A percentile compares a stretch with the other conserved stretches of the same genome.
Conservation (phyloP, 2,797 vertebrate species). For the Lycodopsis pacificus region DNA sequence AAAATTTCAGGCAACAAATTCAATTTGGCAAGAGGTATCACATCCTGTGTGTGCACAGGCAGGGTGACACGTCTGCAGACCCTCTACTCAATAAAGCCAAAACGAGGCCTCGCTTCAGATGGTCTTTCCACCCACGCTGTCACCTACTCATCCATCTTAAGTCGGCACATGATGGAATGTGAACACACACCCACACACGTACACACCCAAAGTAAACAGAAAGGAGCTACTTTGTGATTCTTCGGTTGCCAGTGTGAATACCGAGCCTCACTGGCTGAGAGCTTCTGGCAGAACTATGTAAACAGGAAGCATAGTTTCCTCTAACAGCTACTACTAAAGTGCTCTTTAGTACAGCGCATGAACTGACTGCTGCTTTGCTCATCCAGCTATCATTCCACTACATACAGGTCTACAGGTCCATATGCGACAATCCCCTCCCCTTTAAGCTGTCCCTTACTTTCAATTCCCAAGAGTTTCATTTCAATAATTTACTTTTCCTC, state of each 20-base stretch:
- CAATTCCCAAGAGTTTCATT: not conserved
- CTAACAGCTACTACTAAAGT: conserved; percentile 27
- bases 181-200: conserved; percentile 12
- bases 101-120: conserved; percentile 38
- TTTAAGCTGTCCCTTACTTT: not conserved
- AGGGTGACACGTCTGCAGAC: conserved; percentile 38
- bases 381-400: not conserved
- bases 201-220: conserved; percentile 12
- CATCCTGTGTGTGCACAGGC: conserved; percentile 33
- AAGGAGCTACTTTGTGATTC: conserved; percentile 29
- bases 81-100: conserved; percentile 21
- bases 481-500: not conserved
- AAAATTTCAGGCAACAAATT: conserved; percentile 50
- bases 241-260: conserved; percentile 24
- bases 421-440: not conserved
- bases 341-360: conserved; percentile 14
- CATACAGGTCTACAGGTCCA: conserved; percentile 1
- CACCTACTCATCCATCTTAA: conserved; percentile 27
- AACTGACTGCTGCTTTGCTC: not conserved
- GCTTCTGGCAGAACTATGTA: conserved; percentile 28
- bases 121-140: not conserved
- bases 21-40: conserved; percentile 47
- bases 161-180: conserved; percentile 10
- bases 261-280: conserved; percentile 10
- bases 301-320: conserved; percentile 51